These are phyloP conservation scores for Opisthocomus hoazin DNA, from an alignment of 2,113 vertebrate genomes.

Conservation along the genomic window DNA sequence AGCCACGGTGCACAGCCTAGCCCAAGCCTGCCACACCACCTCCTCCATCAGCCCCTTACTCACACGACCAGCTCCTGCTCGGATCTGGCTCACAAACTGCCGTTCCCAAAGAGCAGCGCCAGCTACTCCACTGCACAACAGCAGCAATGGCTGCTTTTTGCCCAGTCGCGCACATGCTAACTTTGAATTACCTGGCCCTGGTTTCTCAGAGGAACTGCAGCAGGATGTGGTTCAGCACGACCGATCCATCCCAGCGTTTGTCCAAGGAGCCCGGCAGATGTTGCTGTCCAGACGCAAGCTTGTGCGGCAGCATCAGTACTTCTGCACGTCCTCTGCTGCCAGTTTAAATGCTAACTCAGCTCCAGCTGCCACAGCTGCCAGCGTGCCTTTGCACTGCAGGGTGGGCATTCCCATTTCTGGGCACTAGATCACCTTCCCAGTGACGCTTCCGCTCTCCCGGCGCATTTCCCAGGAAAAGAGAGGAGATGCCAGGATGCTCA, in stretches of 20 bases:
- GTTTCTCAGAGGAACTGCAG: constrained; percentile 26
- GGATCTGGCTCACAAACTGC: neutral
- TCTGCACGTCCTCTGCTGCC: neutral
- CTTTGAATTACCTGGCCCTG: neutral
- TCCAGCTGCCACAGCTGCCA: neutral
- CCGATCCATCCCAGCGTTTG: neutral
- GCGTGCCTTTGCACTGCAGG: fast-evolving
- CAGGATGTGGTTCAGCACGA: constrained; percentile 6
- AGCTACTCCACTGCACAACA: fast-evolving
- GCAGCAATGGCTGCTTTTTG: neutral
- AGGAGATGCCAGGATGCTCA: neutral
- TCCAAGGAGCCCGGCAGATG: neutral
- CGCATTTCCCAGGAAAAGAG: neutral
- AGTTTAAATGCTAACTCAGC: neutral
- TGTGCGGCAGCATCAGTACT: neutral
- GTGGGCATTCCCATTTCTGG: neutral
- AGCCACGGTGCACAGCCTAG: neutral
- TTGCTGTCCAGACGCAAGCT: neutral
- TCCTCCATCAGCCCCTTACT: neutral
- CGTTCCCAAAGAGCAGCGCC: neutral
- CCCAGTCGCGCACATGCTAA: fast-evolving
- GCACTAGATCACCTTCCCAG: neutral
- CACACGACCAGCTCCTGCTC: fast-evolving
- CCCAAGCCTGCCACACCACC: neutral
- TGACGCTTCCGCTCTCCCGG: neutral